Conservation (phyloP, 2,888 invertebrate genomes). For the Cremastinae sp. region DNA sequence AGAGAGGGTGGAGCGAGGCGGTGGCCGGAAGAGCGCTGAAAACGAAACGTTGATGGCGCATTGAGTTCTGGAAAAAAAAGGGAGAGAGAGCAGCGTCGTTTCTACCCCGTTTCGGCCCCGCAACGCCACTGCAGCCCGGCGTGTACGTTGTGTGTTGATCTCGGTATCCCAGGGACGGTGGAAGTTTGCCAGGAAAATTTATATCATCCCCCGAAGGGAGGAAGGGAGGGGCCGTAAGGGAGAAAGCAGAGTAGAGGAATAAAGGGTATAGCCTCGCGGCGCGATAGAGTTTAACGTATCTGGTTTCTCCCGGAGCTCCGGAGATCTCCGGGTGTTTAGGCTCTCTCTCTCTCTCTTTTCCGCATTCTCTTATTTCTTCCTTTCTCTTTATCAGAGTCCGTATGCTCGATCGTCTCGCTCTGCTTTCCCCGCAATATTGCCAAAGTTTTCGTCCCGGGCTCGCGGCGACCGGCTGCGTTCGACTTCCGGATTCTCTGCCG, state of each 20-base stretch:
- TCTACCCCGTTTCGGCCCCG: slow-evolving; percentile 2
- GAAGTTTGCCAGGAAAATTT: slow-evolving; percentile 61
- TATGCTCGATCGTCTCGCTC: not conserved
- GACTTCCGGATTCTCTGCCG: slow-evolving; percentile 45
- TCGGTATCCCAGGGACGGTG: slow-evolving; percentile 28
- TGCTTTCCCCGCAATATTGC: slow-evolving; percentile 56
- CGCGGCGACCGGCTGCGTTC: slow-evolving; percentile 52
- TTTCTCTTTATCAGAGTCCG: slow-evolving; percentile 6
- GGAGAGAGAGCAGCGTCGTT: no score
- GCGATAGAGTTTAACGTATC: slow-evolving; percentile 61
- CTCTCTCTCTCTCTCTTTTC: slow-evolving; percentile 40
- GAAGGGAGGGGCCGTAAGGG: slow-evolving; percentile 12
- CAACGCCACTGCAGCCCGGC: slow-evolving; percentile 2
- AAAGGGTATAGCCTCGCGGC: slow-evolving; percentile 5
- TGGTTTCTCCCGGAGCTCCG: slow-evolving; percentile 38
- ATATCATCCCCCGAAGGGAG: slow-evolving; percentile 40
- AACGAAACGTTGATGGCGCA: slow-evolving; percentile 57
- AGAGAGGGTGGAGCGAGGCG: not conserved
- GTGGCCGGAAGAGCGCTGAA: slow-evolving; percentile 29
- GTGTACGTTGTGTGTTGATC: slow-evolving; percentile 12
- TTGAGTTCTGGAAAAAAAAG: slow-evolving; percentile 39
- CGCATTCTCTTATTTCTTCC: slow-evolving; percentile 3
- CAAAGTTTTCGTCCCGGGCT: slow-evolving; percentile 54
- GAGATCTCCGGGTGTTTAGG: slow-evolving; percentile 49
- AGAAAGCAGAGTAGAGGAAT: not conserved